Base-by-base conservation (phyloP, 1,140 invertebrate genomes). In the Drosophila eugracilis region DNA sequence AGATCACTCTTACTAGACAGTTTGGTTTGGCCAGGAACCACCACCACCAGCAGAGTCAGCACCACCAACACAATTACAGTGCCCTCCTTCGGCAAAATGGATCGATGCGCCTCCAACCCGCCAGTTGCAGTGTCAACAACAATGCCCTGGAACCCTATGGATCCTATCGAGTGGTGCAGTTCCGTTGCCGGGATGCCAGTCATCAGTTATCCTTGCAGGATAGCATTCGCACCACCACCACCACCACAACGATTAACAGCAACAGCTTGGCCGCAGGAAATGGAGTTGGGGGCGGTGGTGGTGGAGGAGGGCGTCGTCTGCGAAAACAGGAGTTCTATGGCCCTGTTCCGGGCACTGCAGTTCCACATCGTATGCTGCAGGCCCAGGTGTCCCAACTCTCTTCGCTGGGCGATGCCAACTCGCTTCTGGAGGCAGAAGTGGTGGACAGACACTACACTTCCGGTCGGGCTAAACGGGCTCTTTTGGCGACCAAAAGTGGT, bases 141-240 rank as follows among this genome's bases (percentile, higher is more conserved):
- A 91, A 91, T 63, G 90, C 88, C 10, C 57, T 90, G 26, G 88
- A 91, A 30, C 84, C 83, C 12, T 89, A 78, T 17, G 79, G 84
- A 12, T 91, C 89, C 21, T 89, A 89, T 60, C 84, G 84, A 0
- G 81, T 90, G 59, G 86, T 85, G n/a, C 86, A 90, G 45, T 90
- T 90, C 22, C 86, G 86, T 9, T 90, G 79, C 45, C 80, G 78
- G 6, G 86, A 90, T 24, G 76, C 80, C 28, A 86, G 37, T 30
- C 80, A 85, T 28, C 79, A 89, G 52, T 36, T 89, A 48, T 89
- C 84, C 28, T 69, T 80, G 69, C 84, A 89, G 75, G 84, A 89
- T 7, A 89, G 84, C 67, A 89, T 88, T 3, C 71, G 83, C 7
- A 88, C 83, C 28, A 88, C 84, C 30, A 86, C 83, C 19, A 88